Conservation (phyloP, 2,113 vertebrate species). For the Urocynchramus pylzowi region DNA sequence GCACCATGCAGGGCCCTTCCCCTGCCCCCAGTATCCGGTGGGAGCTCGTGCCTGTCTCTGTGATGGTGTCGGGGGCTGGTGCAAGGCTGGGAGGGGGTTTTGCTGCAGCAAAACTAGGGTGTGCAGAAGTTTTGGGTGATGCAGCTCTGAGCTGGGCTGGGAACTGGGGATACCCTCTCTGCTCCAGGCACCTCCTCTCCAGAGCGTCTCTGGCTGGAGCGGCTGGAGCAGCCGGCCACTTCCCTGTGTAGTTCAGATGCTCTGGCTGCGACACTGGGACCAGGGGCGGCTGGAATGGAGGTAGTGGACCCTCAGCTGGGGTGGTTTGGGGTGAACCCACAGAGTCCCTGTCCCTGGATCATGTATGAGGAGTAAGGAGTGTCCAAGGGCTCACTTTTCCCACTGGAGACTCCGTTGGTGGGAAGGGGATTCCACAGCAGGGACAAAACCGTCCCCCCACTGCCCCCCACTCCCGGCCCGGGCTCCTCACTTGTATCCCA, state of each 20-base stretch:
- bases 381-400: neutral
- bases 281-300: neutral
- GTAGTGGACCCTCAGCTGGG: neutral
- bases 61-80: neutral
- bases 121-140: neutral
- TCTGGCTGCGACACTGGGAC: rapidly evolving
- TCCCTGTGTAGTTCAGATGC: neutral
- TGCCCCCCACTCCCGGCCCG: rapidly evolving
- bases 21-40: neutral
- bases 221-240: neutral
- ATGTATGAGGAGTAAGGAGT: neutral
- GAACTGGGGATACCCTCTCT: rapidly evolving
- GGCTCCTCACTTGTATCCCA: neutral
- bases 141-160: neutral
- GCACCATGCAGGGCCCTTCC: neutral
- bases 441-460: rapidly evolving
- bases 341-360: neutral
- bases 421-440: neutral
- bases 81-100: neutral
- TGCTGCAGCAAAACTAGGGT: neutral
- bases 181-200: no score
- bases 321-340: neutral
- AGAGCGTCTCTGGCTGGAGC: neutral
- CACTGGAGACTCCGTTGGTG: rapidly evolving
- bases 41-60: neutral